Evolutionary conservation across 1,140 invertebrate species (phyloP), one percentile per base, ranked within the genome.

Genomic region (Probaryconus sp.): DNA sequence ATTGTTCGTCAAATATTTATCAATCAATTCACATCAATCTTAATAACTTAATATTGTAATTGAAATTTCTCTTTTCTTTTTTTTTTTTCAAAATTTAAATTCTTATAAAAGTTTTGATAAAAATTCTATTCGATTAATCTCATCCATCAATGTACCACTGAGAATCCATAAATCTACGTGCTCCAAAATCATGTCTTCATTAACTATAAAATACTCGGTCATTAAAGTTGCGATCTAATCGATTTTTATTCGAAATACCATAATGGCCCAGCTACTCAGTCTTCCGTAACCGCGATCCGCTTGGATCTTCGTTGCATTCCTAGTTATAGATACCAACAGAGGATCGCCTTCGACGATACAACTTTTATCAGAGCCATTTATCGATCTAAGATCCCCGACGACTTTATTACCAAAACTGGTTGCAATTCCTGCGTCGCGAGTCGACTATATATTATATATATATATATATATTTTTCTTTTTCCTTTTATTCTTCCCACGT

Each of bases 251-350:
- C 14, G n/a, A 35, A 35, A 35, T 14, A 7, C 33, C 33, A 14
- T 3, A 11, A 14, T 14, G 6, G 17, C 43, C 20, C 17, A 33
- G n/a, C 24, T 40, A 55, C 58, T 53, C 42, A 58, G 60, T 65
- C 53, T 40, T 10, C 31, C 24, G 51, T 76, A 76, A 61, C 73
- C 77, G 76, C 63, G 63, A 76, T 76, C 60, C 76, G 70, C 67
- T 5, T 30, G 51, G 70, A 76, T 79, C 73, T 74, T 71, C 76
- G 73, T 79, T 35, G 60, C 61, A 74, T 74, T 74, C 69, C 10
- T 35, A 35, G 33, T 35, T 35, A 35, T 11, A 14, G 33, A 35
- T 35, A 10, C 33, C 10, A 13, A 3, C 10, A 35, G 33, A 14
- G n/a, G 30, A 31, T 31, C 30, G 30, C 30, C 30, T 31, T 31